phyloP scores from a whole-genome alignment of 2,888 invertebrate genomes.

The Cryptophagus acutangulus region DNA sequence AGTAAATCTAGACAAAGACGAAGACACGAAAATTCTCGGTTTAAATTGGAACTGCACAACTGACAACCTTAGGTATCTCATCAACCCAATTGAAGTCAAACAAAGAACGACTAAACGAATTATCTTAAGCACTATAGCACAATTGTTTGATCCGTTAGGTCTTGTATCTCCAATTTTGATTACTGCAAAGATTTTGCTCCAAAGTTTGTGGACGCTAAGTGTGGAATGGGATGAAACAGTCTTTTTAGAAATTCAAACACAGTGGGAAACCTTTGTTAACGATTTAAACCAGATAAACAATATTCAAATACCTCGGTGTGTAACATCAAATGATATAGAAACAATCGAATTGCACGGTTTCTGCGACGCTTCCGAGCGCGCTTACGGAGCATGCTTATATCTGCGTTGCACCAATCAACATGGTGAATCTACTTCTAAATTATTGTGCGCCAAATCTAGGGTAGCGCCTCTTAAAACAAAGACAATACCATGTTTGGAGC shows the following conservation, averaged over 20 bases:
- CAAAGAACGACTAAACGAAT: no score
- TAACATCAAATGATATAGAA: background rate
- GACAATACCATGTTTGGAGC: conserved; percentile 28
- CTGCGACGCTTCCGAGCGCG: conserved; percentile 21
- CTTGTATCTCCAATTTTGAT: conserved; percentile 15
- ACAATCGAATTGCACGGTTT: conserved; percentile 22
- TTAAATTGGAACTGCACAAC: no score
- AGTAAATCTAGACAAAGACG: no score
- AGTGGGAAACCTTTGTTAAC: background rate
- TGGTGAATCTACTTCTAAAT: conserved; percentile 2
- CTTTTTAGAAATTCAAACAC: background rate
- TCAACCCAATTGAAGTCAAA: no score
- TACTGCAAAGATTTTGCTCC: conserved; percentile 17
- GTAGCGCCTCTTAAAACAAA: conserved; percentile 30
- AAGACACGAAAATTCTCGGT: no score
- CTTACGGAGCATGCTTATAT: conserved; percentile 22
- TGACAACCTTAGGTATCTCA: no score
- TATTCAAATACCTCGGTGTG: conserved; percentile 8
- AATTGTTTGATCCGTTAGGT: conserved; percentile 21
- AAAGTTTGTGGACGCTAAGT: conserved; percentile 16
- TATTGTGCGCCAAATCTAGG: conserved; percentile 31
- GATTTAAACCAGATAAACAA: background rate
- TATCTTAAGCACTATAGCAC: no score
- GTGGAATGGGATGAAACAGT: conserved; percentile 13
- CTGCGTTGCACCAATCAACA: conserved; percentile 10